Conservation (phyloP, 2,113 vertebrate genomes). For the Irena cyanogastra region DNA sequence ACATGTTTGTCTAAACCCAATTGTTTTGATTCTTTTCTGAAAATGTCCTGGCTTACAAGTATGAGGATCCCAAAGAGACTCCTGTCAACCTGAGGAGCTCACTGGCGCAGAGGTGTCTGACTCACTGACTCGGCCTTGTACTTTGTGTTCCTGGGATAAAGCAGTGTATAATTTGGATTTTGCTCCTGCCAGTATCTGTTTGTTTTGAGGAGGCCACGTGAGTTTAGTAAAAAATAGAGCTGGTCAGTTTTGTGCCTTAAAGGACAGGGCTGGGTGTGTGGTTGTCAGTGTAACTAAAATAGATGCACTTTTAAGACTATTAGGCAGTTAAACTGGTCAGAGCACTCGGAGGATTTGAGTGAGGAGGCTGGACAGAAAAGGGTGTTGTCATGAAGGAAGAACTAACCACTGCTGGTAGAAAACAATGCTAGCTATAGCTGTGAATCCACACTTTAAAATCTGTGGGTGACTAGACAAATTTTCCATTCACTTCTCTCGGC, state of each 20-base stretch:
- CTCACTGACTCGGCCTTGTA: constrained; percentile 43
- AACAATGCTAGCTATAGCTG: neutral
- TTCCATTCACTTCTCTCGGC: neutral
- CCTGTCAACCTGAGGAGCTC: constrained; percentile 43
- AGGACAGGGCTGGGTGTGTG: neutral
- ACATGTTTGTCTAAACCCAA: constrained; percentile 4
- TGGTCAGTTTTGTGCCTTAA: constrained; percentile 35
- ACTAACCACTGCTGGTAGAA: neutral
- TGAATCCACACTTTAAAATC: constrained; percentile 5
- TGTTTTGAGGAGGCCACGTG: constrained; percentile 35
- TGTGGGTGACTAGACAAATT: neutral
- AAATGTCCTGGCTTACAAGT: neutral
- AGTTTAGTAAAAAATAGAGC: constrained; percentile 44
- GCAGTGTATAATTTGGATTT: constrained; percentile 60
- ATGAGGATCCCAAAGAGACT: neutral
- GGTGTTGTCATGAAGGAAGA: constrained; percentile 27
- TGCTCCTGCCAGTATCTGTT: constrained; percentile 60
- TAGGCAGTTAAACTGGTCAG: constrained; percentile 6
- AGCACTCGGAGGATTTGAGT: neutral
- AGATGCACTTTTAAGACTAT: constrained; percentile 1
- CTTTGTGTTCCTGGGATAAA: constrained; percentile 56
- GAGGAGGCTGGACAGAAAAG: constrained; percentile 7
- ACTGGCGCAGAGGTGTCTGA: constrained; percentile 42
- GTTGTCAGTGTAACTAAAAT: neutral
- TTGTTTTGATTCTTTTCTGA: constrained; percentile 22